These are phyloP conservation scores for Aulostomus chinensis DNA, from an alignment of 2,797 vertebrate genomes.

Conservation along the genomic window DNA sequence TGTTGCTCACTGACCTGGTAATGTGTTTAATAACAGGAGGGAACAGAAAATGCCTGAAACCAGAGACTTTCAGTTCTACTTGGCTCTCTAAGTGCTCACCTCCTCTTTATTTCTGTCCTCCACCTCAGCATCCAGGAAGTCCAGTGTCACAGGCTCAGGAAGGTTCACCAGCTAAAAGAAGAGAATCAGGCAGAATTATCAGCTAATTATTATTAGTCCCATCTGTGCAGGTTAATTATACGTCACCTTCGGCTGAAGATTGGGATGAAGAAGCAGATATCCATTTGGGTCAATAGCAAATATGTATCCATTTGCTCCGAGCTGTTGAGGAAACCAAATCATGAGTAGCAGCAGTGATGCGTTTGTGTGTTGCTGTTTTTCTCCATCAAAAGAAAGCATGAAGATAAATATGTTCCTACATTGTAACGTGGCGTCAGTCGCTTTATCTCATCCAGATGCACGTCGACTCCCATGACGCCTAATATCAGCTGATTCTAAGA, in stretches of 20 bases:
- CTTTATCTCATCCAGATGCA: conserved; percentile 96
- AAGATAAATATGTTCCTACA: conserved; percentile 53
- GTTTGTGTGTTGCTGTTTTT: background rate
- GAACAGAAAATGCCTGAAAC: conserved; percentile 28
- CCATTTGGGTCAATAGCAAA: conserved; percentile 97
- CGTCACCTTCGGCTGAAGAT: conserved; percentile 92
- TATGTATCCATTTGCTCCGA: conserved; percentile 95
- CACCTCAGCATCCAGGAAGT: conserved; percentile 96
- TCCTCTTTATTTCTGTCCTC: conserved; percentile 95
- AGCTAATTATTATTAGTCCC: too few relatives aligned
- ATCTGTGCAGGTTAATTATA: background rate
- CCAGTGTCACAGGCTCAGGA: conserved; percentile 93
- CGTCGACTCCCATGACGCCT: conserved; percentile 97
- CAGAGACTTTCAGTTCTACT: conserved; percentile 6
- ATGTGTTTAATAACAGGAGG: conserved; percentile 16
- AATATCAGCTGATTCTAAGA: conserved; percentile 96
- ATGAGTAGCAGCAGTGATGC: background rate
- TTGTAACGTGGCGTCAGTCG: conserved; percentile 90
- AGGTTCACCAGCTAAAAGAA: conserved; percentile 89
- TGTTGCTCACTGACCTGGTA: conserved; percentile 15
- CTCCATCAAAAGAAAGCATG: background rate
- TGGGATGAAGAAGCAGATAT: conserved; percentile 96
- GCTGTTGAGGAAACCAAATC: conserved; percentile 55
- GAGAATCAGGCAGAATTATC: background rate
- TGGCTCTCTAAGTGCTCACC: conserved; percentile 70